Base-by-base conservation (phyloP, 2,113 vertebrate species). In the Saimiri boliviensis region DNA sequence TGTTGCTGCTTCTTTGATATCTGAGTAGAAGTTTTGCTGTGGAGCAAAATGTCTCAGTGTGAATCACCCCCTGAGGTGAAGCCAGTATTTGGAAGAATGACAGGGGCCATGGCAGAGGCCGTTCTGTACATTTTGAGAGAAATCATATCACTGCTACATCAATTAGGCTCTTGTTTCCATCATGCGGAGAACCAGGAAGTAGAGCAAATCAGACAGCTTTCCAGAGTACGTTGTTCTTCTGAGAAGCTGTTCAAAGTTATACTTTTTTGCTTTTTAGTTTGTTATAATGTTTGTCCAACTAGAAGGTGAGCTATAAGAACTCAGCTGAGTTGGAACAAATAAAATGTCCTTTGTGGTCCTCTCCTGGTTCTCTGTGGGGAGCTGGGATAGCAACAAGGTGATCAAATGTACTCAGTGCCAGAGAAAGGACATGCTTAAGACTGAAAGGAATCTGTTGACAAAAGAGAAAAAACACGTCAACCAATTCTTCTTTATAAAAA, bases 311-410 rank as follows among this genome's bases (percentile, higher is more conserved):
- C 76, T 77, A 83, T 42, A 45, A 97, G 63, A 95, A 98, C 92
- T 98, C 94, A 92, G 86, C 52, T 83, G 35, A 97, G 58, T 91
- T 97, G 92, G 98, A 97, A 97, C 82, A 95, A 97, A 93, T 79
- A 90, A 88, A 96, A 88, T 90, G 68, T 49, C 90, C 95, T 98
- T 96, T 96, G 76, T 89, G 89, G 92, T 87, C 58, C 37, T 97
- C 89, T 87, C 10, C 16, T 80, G 94, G 35, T 77, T 96, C 97
- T 97, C 95, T 96, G 49, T 93, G 92, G 60, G 71, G 81, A 95
- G 58, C 3, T 0, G 71, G 94, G 80, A 92, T 35, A 92, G 76
- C 10, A 71, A 90, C 93, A 42, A 87, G 93, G 95, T 76, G 60
- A 95, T 95, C 92, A 92, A 83, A 96, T 37, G 92, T 58, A 45